Evolutionary conservation across 2,797 vertebrate species (phyloP).

Genomic region (Trichosurus vulpecula): DNA sequence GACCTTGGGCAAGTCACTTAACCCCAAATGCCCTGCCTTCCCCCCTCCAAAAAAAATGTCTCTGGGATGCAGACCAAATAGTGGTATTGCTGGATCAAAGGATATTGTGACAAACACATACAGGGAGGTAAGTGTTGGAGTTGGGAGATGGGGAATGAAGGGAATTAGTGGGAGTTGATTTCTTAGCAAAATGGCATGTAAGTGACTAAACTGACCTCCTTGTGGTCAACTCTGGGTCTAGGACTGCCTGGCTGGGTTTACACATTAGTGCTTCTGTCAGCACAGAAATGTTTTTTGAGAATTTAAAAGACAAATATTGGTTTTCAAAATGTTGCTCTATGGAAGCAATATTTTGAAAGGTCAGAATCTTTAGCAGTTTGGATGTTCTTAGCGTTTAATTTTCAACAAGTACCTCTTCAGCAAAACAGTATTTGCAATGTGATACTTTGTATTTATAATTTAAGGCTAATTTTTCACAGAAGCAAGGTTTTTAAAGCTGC

Average conservation of each 20-base stretch:
- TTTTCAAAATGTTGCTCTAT: slow-evolving; percentile 56
- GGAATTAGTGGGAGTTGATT: too few relatives aligned
- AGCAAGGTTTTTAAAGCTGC: slow-evolving; percentile 80
- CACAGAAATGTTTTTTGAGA: slow-evolving; percentile 59
- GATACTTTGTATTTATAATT: slow-evolving; percentile 72
- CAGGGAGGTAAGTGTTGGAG: neutral
- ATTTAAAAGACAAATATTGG: slow-evolving; percentile 58
- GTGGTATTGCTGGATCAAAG: neutral
- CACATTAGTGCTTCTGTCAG: slow-evolving; percentile 67
- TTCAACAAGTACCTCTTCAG: slow-evolving; percentile 61
- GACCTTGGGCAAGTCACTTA: too few relatives aligned
- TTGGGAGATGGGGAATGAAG: neutral
- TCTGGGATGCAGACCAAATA: too few relatives aligned
- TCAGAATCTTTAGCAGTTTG: slow-evolving; percentile 79
- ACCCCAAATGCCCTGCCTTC: too few relatives aligned
- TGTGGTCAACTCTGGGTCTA: too few relatives aligned
- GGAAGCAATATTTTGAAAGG: slow-evolving; percentile 68
- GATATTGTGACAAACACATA: neutral
- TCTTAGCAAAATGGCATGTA: too few relatives aligned
- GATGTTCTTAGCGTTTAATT: slow-evolving; percentile 70
- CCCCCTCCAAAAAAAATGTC: too few relatives aligned
- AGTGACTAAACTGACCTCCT: too few relatives aligned
- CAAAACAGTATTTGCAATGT: slow-evolving; percentile 67
- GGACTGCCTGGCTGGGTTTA: slow-evolving; percentile 37
- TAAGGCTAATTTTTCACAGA: slow-evolving; percentile 76